phyloP scores from a whole-genome alignment of 2,113 vertebrate species.

The Ailurus styani region DNA sequence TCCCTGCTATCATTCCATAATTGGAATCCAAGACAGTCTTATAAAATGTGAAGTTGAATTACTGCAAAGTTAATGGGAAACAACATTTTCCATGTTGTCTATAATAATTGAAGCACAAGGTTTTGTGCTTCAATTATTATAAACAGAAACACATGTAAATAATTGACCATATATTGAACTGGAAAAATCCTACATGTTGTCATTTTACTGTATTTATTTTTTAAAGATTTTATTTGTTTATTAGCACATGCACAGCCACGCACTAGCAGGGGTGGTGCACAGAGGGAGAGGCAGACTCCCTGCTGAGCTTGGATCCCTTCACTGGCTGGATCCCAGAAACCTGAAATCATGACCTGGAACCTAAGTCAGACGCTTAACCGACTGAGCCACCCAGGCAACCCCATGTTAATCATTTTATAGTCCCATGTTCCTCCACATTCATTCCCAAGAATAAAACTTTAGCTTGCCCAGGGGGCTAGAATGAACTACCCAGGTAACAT shows the following conservation, averaged over 20 bases:
- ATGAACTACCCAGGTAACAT: not conserved
- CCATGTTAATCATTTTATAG: not conserved
- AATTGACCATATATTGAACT: not conserved
- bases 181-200: not conserved
- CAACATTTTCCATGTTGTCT: not conserved
- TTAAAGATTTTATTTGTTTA: not conserved
- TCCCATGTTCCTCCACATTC: not conserved
- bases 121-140: too few relatives aligned
- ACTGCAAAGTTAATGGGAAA: not conserved
- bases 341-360: not conserved
- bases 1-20: not conserved
- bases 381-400: not conserved
- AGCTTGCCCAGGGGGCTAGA: not conserved
- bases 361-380: not conserved
- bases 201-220: not conserved
- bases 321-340: not conserved
- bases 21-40: not conserved
- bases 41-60: not conserved
- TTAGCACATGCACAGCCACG: not conserved
- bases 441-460: not conserved
- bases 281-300: not conserved
- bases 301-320: not conserved
- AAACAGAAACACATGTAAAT: not conserved
- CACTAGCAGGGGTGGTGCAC: not conserved
- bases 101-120: not conserved